These are phyloP conservation scores for Anoplius nigerrimus DNA, from an alignment of 2,888 invertebrate species.

Conservation along the genomic window DNA sequence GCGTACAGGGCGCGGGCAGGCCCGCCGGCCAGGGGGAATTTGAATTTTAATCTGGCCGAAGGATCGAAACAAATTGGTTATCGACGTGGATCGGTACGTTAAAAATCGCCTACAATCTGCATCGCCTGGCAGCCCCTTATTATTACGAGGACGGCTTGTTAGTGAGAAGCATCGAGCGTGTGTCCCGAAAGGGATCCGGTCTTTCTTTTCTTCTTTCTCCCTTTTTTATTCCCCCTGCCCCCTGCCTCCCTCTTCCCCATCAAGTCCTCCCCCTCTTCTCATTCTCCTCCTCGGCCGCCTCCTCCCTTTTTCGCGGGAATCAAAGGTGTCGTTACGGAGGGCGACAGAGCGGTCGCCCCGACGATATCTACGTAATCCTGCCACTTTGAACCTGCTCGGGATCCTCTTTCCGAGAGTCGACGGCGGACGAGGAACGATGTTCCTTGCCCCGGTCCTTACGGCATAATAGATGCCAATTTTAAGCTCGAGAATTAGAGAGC, in stretches of 20 bases:
- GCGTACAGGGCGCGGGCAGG: not conserved
- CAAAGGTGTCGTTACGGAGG: no score
- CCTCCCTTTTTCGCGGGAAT: not conserved
- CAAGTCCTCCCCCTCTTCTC: not conserved
- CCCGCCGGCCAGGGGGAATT: conserved; percentile 36
- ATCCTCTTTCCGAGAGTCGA: no score
- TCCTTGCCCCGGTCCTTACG: no score
- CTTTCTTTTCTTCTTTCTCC: conserved; percentile 23
- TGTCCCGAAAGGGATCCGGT: conserved; percentile 34
- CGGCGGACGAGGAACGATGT: no score
- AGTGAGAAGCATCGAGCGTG: conserved; percentile 31
- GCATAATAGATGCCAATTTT: no score
- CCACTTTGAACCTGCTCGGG: no score
- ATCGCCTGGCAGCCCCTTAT: conserved; percentile 39
- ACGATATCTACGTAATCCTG: no score
- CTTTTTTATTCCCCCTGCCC: conserved; percentile 1
- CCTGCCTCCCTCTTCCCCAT: not conserved
- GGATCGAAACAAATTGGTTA: conserved; percentile 54
- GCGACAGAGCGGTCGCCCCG: no score
- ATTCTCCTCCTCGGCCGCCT: not conserved
- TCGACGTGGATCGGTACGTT: conserved; percentile 27
- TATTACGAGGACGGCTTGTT: conserved; percentile 50
- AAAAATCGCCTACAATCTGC: conserved; percentile 30
- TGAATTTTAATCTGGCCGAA: conserved; percentile 52
- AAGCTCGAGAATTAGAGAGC: no score